Evolutionary conservation across 1,140 invertebrate genomes (phyloP).

Genomic region (Diachasma alloeum): DNA sequence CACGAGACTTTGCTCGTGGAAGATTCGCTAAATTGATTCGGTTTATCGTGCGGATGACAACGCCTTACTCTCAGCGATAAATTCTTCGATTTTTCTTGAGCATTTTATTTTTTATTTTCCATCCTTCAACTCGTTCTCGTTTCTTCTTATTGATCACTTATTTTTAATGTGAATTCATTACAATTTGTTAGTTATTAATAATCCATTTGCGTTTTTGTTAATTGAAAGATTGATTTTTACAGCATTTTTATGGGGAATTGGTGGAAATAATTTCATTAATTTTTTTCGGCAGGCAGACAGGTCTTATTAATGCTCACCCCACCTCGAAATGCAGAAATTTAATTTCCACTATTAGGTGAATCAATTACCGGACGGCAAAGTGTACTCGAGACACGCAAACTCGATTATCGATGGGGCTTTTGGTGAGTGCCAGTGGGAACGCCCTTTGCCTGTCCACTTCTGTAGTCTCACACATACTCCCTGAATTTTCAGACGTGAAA

Average conservation of each 20-base stretch:
- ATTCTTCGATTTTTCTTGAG: no score
- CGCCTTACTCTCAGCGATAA: conserved; percentile 27
- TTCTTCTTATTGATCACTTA: no score
- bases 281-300: no score
- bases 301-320: not conserved
- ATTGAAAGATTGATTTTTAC: no score
- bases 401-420: conserved; percentile 41
- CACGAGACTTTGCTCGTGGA: not conserved
- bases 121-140: no score
- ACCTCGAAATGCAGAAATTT: not conserved
- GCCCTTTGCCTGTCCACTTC: not conserved
- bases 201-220: no score
- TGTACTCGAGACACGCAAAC: conserved; percentile 37
- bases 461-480: not conserved
- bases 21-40: conserved; percentile 48
- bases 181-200: no score
- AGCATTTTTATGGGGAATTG: no score
- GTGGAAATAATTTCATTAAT: no score
- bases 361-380: not conserved
- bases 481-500: not conserved
- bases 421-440: conserved; percentile 39
- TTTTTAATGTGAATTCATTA: no score
- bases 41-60: conserved; percentile 27
- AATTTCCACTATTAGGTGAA: not conserved
- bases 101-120: no score